phyloP scores from a whole-genome alignment of 2,888 invertebrate species.

The Cryptus armator region DNA sequence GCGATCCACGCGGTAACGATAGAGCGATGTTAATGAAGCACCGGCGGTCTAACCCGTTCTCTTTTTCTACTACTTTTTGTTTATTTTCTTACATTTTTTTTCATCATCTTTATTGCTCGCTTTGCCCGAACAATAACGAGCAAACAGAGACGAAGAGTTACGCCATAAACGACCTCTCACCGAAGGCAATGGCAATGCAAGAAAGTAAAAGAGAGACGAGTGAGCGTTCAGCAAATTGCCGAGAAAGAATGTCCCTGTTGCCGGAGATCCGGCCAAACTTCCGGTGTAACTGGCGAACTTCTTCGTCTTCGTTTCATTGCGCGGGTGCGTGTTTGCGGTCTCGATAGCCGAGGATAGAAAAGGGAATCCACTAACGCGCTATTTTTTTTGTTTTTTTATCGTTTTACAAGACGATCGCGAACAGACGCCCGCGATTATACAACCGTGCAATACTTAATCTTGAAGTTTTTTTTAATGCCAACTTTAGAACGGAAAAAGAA shows the following conservation, averaged over 20 bases:
- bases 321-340: neutral
- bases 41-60: conserved; percentile 20
- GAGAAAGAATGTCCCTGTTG: conserved; percentile 60
- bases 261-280: conserved; percentile 61
- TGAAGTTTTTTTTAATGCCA: conserved; percentile 39
- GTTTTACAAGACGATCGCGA: conserved; percentile 3
- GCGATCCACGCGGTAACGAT: conserved; percentile 44
- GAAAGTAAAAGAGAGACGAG: conserved; percentile 15
- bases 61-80: conserved; percentile 14
- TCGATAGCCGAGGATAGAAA: neutral
- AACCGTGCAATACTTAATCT: conserved; percentile 48
- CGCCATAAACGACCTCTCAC: conserved; percentile 50
- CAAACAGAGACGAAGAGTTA: conserved; percentile 34
- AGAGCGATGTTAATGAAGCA: conserved; percentile 65
- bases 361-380: conserved; percentile 14
- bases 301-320: neutral
- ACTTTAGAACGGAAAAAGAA: neutral
- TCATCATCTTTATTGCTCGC: neutral
- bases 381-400: conserved; percentile 21
- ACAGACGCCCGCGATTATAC: conserved; percentile 48
- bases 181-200: neutral
- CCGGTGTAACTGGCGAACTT: conserved; percentile 46
- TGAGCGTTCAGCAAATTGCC: conserved; percentile 71
- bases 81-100: neutral
- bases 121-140: conserved; percentile 30